Percentiles rank a stretch among this genome's conserved stretches.
Conservation (phyloP, 2,888 invertebrate genomes). For the Melinaea marsaeus region DNA sequence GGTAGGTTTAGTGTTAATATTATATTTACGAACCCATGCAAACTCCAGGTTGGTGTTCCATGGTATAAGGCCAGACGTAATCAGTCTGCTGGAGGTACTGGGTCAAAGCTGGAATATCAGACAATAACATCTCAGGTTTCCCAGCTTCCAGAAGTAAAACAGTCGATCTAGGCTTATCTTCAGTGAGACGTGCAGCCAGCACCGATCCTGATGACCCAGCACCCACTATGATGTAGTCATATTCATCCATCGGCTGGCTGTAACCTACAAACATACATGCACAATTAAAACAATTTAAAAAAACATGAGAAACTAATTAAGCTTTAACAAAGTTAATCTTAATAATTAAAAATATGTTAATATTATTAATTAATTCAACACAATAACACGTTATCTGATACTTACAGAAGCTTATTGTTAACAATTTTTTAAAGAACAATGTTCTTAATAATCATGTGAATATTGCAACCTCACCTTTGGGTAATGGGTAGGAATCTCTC, state of each 20-base stretch:
- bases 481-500: slow-evolving; percentile 61
- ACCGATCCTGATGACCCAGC: slow-evolving; percentile 85
- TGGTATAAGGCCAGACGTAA: slow-evolving; percentile 81
- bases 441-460: slow-evolving; percentile 7
- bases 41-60: slow-evolving; percentile 78
- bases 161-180: slow-evolving; percentile 72
- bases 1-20: no score
- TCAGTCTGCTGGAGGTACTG: slow-evolving; percentile 78
- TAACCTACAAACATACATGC: slow-evolving; percentile 17
- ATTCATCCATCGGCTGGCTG: slow-evolving; percentile 57
- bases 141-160: slow-evolving; percentile 82
- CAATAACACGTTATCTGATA: slow-evolving; percentile 30
- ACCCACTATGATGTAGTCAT: slow-evolving; percentile 83
- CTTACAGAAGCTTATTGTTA: slow-evolving; percentile 12
- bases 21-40: slow-evolving; percentile 63
- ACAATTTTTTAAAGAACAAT: slow-evolving; percentile 7
- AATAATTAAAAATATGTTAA: background rate
- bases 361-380: slow-evolving; percentile 16
- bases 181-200: slow-evolving; percentile 82
- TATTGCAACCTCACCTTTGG: slow-evolving; percentile 56
- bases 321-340: no score
- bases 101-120: slow-evolving; percentile 78
- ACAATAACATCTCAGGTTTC: slow-evolving; percentile 67
- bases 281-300: no score
- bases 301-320: no score